These are phyloP conservation scores for Dendrophyllia cribrosa DNA, from an alignment of 64 coral and sea anemone species.

Conservation along the genomic window DNA sequence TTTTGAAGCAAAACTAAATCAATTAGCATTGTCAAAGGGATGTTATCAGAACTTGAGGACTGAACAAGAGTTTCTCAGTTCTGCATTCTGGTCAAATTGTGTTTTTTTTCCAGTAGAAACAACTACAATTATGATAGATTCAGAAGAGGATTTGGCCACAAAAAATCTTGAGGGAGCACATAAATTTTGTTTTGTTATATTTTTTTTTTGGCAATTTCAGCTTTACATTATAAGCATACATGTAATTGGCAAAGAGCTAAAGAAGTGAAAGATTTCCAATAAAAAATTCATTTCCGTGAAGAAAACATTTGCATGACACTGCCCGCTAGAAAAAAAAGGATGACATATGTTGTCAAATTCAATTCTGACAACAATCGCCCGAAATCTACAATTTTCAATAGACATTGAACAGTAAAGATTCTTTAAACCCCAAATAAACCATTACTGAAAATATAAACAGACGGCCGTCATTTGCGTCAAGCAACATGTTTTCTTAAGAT, in stretches of 20 bases:
- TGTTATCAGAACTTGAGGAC: not conserved
- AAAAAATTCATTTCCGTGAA: conserved; percentile 27
- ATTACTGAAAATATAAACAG: not conserved
- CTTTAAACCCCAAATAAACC: not conserved
- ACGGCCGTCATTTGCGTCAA: not conserved
- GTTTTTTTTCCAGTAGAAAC: no score
- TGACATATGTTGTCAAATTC: no score
- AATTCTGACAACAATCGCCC: no score
- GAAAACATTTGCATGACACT: not conserved
- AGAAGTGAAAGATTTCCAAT: conserved; percentile 22
- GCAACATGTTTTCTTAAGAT: conserved; percentile 1
- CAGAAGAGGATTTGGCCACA: no score
- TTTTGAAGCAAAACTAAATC: not conserved
- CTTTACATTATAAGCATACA: no score
- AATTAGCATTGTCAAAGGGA: not conserved
- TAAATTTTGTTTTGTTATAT: no score
- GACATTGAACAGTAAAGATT: not conserved
- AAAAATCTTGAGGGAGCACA: no score
- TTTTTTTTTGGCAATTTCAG: no score
- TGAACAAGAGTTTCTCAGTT: not conserved
- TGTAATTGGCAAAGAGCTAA: not conserved
- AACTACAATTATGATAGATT: no score
- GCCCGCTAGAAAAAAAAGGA: no score
- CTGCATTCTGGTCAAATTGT: no score
- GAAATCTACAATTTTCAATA: not conserved